Evolutionary conservation across 2,113 vertebrate genomes (phyloP).

Genomic region (Archocentrus centrarchus): DNA sequence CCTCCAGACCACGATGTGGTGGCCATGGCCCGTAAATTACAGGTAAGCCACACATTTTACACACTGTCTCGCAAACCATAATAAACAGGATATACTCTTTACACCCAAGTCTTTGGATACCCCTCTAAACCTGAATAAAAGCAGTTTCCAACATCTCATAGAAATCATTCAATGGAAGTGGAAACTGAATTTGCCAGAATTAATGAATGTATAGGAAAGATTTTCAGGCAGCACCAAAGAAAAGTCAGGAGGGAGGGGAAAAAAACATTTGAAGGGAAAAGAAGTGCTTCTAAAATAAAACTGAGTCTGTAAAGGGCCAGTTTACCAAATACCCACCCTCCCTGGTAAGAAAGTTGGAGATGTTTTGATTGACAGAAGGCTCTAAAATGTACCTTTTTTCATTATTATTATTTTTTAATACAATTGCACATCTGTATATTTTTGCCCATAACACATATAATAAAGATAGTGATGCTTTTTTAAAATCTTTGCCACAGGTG

Average conservation of each 20-base stretch:
- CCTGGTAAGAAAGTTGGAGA: too few relatives aligned
- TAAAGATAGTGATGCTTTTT: too few relatives aligned
- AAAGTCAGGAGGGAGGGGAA: background rate
- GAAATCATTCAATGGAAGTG: too few relatives aligned
- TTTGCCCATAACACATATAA: too few relatives aligned
- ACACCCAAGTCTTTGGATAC: background rate
- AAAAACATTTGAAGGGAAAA: too few relatives aligned
- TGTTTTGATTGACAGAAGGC: too few relatives aligned
- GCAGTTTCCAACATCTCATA: background rate
- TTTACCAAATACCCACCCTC: background rate
- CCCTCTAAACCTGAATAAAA: background rate
- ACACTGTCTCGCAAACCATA: background rate
- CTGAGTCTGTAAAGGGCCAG: background rate
- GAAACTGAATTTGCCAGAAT: too few relatives aligned
- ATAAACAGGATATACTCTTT: background rate
- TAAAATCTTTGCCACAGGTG: too few relatives aligned
- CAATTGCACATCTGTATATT: too few relatives aligned
- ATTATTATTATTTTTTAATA: too few relatives aligned
- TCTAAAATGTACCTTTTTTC: too few relatives aligned
- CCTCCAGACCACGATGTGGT: slow-evolving; percentile 95
- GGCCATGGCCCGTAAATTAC: slow-evolving; percentile 90
- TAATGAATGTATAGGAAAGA: background rate
- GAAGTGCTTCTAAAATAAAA: too few relatives aligned
- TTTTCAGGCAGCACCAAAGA: background rate
- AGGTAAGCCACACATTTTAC: slow-evolving; percentile 79